phyloP scores from a whole-genome alignment of 2,888 invertebrate species.

The Dendrolimus pini region DNA sequence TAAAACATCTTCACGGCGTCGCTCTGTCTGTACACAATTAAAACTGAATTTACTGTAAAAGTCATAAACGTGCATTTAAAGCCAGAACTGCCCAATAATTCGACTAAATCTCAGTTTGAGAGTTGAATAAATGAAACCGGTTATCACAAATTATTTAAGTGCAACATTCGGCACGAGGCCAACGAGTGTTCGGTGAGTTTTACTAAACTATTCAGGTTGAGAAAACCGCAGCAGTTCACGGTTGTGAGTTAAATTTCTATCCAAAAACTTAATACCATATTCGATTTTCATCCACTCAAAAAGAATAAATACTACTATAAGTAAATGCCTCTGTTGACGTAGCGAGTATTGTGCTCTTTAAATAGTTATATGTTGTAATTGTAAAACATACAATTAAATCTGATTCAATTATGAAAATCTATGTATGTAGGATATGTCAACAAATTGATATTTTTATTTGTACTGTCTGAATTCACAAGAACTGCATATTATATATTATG shows the following conservation, averaged over 20 bases:
- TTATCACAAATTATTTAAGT: constrained; percentile 69
- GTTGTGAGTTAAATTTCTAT: constrained; percentile 42
- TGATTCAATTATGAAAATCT: too few relatives aligned
- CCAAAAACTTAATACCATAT: constrained; percentile 21
- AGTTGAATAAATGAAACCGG: constrained; percentile 64
- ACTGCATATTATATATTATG: too few relatives aligned
- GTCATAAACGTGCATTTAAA: constrained; percentile 14
- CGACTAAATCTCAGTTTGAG: constrained; percentile 40
- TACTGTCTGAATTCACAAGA: too few relatives aligned
- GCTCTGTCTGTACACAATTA: constrained; percentile 36
- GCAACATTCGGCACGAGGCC: constrained; percentile 67
- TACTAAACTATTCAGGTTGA: constrained; percentile 67
- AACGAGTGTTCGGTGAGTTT: constrained; percentile 57
- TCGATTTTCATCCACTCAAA: not conserved
- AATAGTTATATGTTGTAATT: too few relatives aligned
- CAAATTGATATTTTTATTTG: too few relatives aligned
- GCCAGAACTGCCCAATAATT: constrained; percentile 42
- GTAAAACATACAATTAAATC: too few relatives aligned
- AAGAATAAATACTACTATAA: not conserved
- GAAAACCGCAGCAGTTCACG: constrained; percentile 61
- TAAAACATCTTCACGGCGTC: constrained; percentile 40
- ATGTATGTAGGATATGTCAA: too few relatives aligned
- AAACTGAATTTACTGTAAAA: constrained; percentile 12
- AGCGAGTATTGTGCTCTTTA: too few relatives aligned
- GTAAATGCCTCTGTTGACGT: too few relatives aligned